Evolutionary conservation across 2,113 vertebrate species (phyloP).

Genomic region (Hirundichthys speculiger): DNA sequence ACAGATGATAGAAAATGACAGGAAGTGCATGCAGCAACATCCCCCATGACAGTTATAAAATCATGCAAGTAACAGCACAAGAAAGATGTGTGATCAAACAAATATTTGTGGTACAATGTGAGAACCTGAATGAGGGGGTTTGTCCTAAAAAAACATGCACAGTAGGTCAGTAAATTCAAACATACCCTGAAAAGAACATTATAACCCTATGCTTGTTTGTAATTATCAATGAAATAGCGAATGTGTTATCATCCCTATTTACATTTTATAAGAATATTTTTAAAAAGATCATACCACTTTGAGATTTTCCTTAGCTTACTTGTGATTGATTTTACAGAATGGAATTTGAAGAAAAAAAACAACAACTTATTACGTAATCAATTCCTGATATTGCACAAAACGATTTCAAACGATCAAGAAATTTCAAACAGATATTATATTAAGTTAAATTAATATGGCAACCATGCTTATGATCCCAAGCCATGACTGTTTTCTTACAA

Average conservation of each 20-base stretch:
- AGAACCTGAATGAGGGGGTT: background rate
- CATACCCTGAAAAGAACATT: background rate
- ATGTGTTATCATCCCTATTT: background rate
- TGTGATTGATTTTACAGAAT: no score
- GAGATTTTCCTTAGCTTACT: background rate
- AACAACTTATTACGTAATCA: no score
- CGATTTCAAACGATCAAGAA: background rate
- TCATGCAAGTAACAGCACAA: slow-evolving; percentile 60
- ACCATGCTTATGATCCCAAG: no score
- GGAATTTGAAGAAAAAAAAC: no score
- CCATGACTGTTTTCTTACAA: no score
- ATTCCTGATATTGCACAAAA: background rate
- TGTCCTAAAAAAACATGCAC: background rate
- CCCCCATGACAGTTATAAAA: slow-evolving; percentile 18
- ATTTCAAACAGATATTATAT: no score
- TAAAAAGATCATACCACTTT: background rate
- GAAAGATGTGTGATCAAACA: slow-evolving; percentile 20
- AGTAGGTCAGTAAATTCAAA: background rate
- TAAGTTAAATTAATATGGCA: no score
- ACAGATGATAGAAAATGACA: slow-evolving; percentile 22
- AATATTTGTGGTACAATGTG: background rate
- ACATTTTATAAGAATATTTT: background rate
- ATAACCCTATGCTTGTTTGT: background rate
- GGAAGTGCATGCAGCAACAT: slow-evolving; percentile 54
- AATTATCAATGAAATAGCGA: background rate